Base-by-base conservation (phyloP, 2,113 vertebrate genomes). In the Sardina pilchardus region DNA sequence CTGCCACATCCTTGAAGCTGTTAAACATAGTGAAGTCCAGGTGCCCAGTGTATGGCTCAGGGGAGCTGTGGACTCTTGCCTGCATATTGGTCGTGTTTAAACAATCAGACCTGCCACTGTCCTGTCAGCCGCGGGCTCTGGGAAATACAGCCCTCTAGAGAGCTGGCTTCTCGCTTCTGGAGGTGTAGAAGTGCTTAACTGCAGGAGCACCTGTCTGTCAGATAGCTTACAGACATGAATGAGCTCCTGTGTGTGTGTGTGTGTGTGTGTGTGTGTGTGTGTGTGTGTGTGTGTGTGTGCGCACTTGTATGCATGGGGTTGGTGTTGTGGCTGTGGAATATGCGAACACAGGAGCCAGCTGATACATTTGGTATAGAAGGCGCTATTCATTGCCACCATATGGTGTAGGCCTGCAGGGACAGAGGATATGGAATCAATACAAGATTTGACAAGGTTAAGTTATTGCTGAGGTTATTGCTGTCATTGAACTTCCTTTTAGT, bases 41-140 rank as follows among this genome's bases (percentile, higher is more conserved):
- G n/a, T 71, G 26, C 63, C 63, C 12, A 14, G 26, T 34, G 63
- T 34, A 8, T 14, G 2, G 30, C 63, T 26, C 10, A 7, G 63
- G 26, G 8, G 63, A 26, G 30, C 1, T 10, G 83, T 67, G 84
- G 81, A 87, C 0, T 19, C 24, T 0, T 67, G n/a, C 12, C 63
- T 88, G 90, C 81, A 34, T 84, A 87, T 63, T 83, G 81, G 83
- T 88, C 86, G 26, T 85, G 85, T 84, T 81, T 81, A 83, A 83
- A 43, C 84, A n/a, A 48, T 87, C 87, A 87, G 82, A 88, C 84
- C 86, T 47, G 87, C 85, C 85, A 19, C 82, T n/a, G 75, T 93
- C 92, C 90, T 93, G 89, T 63, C 71, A 12, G 48, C 75, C 4
- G 19, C 87, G 81, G 84, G 83, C 80, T 43, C 85, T 91, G 90